Base-by-base conservation (phyloP, 2,888 invertebrate species). In the Drosophila mimica region DNA sequence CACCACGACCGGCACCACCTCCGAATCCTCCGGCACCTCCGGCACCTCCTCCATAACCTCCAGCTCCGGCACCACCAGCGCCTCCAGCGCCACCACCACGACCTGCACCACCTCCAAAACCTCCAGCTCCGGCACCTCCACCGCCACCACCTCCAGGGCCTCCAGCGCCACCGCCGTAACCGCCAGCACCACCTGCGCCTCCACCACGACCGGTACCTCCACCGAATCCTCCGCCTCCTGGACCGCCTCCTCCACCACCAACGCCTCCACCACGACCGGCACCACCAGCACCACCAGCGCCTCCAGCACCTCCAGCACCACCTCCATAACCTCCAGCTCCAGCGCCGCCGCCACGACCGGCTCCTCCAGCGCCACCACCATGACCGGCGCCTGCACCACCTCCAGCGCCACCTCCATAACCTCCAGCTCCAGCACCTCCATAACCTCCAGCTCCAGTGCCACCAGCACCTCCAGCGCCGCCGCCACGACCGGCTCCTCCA, bases 41-140 rank as follows among this genome's bases (percentile, higher is more conserved):
- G 4, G 65, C 77, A 0, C 82, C 85, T 0, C 82, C 83, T 11
- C 81, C 93, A 11, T 92, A 93, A 3, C 54, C 65, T 17, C 60
- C 76, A 17, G 80, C 89, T 15, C 60, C 59, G 1, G 65, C 68
- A 2, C 64, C 72, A 9, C 58, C 68, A 0, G 46, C 76, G 1
- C 67, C 66, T 13, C 52, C 58, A 30, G 40, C 69, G 15, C 60
- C 59, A 4, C 76, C 75, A 17, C 54, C 77, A 2, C 64, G 64
- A 0, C 57, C 67, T 5, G 38, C 61, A 25, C 49, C 38, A 31
- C 61, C 73, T 33, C 58, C 60, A 1, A 25, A 25, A 3, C 25
- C 25, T 25, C 49, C 38, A 31, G 57, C 73, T 33, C 58, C 60
- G 0, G 54, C 68, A 3, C 54, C 63, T 25, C 60, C 76, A 15